Base-by-base conservation (phyloP, 2,888 invertebrate species). In the Chelonus formosanus region DNA sequence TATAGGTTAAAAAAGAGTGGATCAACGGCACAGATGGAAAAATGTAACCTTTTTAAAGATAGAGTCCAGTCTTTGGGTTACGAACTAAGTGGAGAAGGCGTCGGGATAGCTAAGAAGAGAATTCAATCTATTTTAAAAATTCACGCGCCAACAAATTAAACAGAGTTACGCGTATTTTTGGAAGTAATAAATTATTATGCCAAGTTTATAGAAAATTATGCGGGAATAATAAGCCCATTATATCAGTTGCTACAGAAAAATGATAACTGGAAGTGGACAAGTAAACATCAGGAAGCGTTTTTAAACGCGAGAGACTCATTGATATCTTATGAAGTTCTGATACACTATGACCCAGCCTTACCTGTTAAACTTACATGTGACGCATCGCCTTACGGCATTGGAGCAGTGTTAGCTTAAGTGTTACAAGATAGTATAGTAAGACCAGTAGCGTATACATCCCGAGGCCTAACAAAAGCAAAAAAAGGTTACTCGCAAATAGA, bases 361-460 rank as follows among this genome's bases (percentile, higher is more conserved):
- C 64, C 64, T 3, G 6, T 73, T 57, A 53, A 70, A 5, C 45
- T 74, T 10, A 35, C 70, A 2, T 65, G 80, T 40, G 84, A 85
- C 72, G 83, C 84, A 1, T 80, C 78, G n/a, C 75, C 76, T 7
- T 68, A 76, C 53, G 80, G 78, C 3, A 55, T 81, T 10, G 80
- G 78, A 3, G 75, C 80, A 5, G 78, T 77, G 31, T 50, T 76
- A 35, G 70, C 69, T 45, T 73, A 70, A 6, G 64, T 67, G 31
- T 53, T 70, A 69, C 31, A 70, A 3, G 55, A 77, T 61, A 70
- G 65, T 4, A 55, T 53, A n/a, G 73, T 73, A 62, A 65, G 57
- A 55, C 74, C 75, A 3, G 68, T 78, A 32, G 63, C 63, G 8
- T 77, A 70, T 64, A 73, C 71, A 3, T 73, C 72, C 3, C 56